A percentile compares a stretch with the other conserved stretches of the same genome.
phyloP scores from a whole-genome alignment of 2,888 invertebrate species.

The Chrysodeixis includens region DNA sequence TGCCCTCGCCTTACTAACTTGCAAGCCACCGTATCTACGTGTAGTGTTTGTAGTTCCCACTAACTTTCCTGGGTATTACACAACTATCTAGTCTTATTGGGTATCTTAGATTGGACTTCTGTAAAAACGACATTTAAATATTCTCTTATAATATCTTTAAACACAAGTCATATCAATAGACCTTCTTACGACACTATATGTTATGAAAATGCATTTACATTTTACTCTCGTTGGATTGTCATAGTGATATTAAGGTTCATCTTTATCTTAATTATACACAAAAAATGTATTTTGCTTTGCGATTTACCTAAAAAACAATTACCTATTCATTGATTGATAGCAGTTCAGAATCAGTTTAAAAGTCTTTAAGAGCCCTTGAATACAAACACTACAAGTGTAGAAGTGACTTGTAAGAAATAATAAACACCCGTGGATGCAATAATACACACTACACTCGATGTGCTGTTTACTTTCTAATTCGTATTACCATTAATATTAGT shows the following conservation, averaged over 20 bases:
- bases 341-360: background rate
- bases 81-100: background rate
- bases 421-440: conserved; percentile 56
- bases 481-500: conserved; percentile 43
- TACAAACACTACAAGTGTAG: conserved; percentile 17
- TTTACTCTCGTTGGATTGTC: too few species aligned
- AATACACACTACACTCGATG: conserved; percentile 60
- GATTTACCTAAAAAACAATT: too few species aligned
- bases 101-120: background rate
- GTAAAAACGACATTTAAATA: background rate
- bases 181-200: too few species aligned
- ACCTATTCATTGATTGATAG: too few species aligned
- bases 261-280: too few species aligned
- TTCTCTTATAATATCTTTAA: too few species aligned
- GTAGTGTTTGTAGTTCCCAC: background rate
- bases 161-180: too few species aligned
- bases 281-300: too few species aligned
- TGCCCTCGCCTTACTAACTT: conserved; percentile 71
- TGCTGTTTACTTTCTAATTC: conserved; percentile 56
- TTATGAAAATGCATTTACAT: too few species aligned
- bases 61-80: conserved; percentile 3
- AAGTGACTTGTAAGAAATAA: conserved; percentile 46
- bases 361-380: background rate
- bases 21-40: conserved; percentile 13
- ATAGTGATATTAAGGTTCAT: too few species aligned